Conservation (phyloP, 2,888 invertebrate species). For the Odontothrips loti region DNA sequence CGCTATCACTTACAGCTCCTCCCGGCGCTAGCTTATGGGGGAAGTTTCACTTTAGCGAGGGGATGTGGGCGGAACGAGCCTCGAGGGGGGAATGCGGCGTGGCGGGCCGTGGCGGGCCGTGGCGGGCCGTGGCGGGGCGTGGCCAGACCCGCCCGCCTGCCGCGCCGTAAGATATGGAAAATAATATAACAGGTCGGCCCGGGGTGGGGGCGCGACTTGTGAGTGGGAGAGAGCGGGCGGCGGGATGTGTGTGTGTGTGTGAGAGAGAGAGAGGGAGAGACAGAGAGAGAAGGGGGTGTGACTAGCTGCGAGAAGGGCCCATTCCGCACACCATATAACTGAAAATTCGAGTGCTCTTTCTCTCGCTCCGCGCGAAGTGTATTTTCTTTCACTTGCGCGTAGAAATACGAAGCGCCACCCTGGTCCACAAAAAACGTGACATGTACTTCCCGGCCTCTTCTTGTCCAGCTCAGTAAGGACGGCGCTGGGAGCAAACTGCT, state of each 20-base stretch:
- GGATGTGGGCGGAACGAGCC: not conserved
- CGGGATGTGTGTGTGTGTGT: not conserved
- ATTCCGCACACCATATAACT: not conserved
- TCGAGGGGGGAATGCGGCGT: not conserved
- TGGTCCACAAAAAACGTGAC: too few relatives aligned
- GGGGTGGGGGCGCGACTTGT: not conserved
- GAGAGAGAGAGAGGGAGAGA: not conserved
- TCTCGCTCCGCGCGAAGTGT: not conserved
- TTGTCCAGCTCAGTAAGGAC: too few relatives aligned
- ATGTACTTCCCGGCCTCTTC: too few relatives aligned
- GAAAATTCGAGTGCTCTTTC: too few relatives aligned
- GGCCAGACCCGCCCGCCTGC: not conserved
- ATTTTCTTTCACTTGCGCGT: too few relatives aligned
- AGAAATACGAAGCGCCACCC: too few relatives aligned
- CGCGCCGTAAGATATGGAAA: constrained; percentile 23
- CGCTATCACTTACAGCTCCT: constrained; percentile 24
- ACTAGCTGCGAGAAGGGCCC: not conserved
- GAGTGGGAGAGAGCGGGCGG: too few relatives aligned
- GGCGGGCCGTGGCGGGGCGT: not conserved
- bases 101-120: not conserved
- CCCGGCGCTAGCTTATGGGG: constrained; percentile 23
- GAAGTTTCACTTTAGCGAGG: constrained; percentile 24
- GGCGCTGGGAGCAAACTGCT: too few relatives aligned
- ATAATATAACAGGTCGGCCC: constrained; percentile 21
- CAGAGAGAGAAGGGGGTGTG: too few relatives aligned